A percentile compares a stretch with the other conserved stretches of the same genome.
Evolutionary conservation across 2,113 vertebrate genomes (phyloP).

Genomic region (Cyprinodon tularosa): DNA sequence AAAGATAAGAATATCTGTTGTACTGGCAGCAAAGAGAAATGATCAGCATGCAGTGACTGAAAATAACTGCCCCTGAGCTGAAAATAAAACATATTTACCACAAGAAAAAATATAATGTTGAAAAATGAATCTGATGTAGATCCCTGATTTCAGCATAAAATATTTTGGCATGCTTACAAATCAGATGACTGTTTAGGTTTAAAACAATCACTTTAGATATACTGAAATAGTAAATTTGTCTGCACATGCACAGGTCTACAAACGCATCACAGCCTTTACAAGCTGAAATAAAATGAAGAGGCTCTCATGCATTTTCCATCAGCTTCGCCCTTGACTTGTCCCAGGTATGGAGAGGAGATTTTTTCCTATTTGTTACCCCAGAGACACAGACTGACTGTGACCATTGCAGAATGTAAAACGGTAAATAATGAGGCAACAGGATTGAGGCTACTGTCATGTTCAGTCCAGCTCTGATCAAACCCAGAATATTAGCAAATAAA

Average conservation of each 20-base stretch:
- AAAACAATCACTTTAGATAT: slow-evolving; percentile 16
- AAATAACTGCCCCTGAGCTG: slow-evolving; percentile 45
- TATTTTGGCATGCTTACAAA: neutral
- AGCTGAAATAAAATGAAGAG: slow-evolving; percentile 51
- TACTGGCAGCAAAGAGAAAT: slow-evolving; percentile 57
- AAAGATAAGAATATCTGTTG: slow-evolving; percentile 51
- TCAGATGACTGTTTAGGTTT: slow-evolving; percentile 6
- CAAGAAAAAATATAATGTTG: no score
- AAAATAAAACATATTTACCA: slow-evolving; percentile 36
- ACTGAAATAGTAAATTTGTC: slow-evolving; percentile 33
- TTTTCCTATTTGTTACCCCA: slow-evolving; percentile 66
- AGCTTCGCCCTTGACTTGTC: slow-evolving; percentile 72
- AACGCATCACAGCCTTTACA: slow-evolving; percentile 11
- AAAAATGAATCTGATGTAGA: slow-evolving; percentile 26
- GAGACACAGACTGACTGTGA: slow-evolving; percentile 64
- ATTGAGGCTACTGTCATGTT: slow-evolving; percentile 77
- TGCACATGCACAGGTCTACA: slow-evolving; percentile 9
- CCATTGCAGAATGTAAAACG: slow-evolving; percentile 77
- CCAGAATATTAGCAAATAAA: slow-evolving; percentile 87
- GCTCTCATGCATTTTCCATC: slow-evolving; percentile 47
- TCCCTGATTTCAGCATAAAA: slow-evolving; percentile 35
- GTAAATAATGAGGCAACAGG: slow-evolving; percentile 77
- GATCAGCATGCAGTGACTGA: slow-evolving; percentile 49
- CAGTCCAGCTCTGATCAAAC: slow-evolving; percentile 70
- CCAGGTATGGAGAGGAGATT: slow-evolving; percentile 56